Evolutionary conservation across 2,797 vertebrate genomes (phyloP), one percentile per base, ranked within the genome.

Genomic region (Neosilurus mollespiculum): DNA sequence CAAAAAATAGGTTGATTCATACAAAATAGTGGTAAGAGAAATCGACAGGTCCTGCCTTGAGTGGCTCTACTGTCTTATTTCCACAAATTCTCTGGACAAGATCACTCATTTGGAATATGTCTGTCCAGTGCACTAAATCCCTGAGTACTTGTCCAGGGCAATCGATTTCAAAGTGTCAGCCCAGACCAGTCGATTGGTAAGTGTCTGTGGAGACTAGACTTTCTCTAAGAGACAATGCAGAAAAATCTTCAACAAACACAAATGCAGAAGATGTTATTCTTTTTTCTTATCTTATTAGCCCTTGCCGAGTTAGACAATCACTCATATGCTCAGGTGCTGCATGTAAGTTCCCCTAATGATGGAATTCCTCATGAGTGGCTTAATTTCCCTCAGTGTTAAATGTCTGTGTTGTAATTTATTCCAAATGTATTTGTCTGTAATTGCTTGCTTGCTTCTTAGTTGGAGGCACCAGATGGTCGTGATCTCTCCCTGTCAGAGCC

Each of bases 201-300:
- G 81, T 81, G 84, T 86, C 86, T 86, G 76, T 78, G 86, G 92
- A 90, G 91, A 89, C 59, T 89, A 92, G 92, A 92, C 90, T 91
- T 91, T 93, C 83, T 79, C 81, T 30, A 37, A 20, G 80, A 89
- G 71, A 88, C 89, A 83, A 81, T 30, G 80, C 86, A 84, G 85
- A 85, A 86, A 70, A 65, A 64, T 80, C 87, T 84, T 90, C 85
- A 91, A 88, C 90, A 91, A 91, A 93, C 87, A 88, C 81, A 83
- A 81, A 79, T 82, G 84, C 88, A 90, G 91, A 92, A 91, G 91
- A 89, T 89, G 88, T 87, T 49, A 90, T 75, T 91, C 89, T 75
- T 70, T 37, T 83, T 90, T 85, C 59, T 79, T 75, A 83, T 89
- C 85, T 91, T 81, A 54, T 85, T 81, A 85, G 79, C 82, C 88